These are phyloP conservation scores for Pangasius macronema DNA, from an alignment of 2,797 vertebrate genomes.

Conservation along the genomic window DNA sequence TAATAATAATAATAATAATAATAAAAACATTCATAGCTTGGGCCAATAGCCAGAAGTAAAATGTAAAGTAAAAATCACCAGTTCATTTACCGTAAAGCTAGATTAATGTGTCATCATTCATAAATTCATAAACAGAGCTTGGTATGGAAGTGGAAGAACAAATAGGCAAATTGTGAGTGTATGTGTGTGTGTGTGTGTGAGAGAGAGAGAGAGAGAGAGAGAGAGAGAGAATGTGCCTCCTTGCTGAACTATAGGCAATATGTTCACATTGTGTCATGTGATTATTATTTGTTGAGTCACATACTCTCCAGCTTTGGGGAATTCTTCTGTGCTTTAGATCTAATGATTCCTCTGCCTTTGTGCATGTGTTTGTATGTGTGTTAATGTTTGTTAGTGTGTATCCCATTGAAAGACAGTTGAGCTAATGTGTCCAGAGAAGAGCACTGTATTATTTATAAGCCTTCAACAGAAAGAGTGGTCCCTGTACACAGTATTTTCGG, in stretches of 20 bases:
- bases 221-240: neutral
- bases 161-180: neutral
- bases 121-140: neutral
- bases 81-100: neutral
- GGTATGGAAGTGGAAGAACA: neutral
- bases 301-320: neutral
- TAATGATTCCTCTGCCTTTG: neutral
- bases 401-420: neutral
- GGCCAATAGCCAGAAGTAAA: neutral
- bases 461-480: neutral
- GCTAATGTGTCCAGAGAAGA: neutral
- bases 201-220: no score
- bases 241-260: neutral
- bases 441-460: constrained; percentile 4
- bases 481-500: neutral
- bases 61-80: neutral
- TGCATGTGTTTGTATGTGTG: neutral
- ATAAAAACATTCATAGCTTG: neutral
- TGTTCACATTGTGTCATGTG: neutral
- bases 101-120: neutral
- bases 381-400: constrained; percentile 21
- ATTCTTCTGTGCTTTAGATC: neutral
- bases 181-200: neutral
- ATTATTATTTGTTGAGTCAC: neutral
- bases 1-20: neutral